These are phyloP conservation scores for Pasiphila rectangulata DNA, from an alignment of 2,888 invertebrate genomes.

Conservation along the genomic window DNA sequence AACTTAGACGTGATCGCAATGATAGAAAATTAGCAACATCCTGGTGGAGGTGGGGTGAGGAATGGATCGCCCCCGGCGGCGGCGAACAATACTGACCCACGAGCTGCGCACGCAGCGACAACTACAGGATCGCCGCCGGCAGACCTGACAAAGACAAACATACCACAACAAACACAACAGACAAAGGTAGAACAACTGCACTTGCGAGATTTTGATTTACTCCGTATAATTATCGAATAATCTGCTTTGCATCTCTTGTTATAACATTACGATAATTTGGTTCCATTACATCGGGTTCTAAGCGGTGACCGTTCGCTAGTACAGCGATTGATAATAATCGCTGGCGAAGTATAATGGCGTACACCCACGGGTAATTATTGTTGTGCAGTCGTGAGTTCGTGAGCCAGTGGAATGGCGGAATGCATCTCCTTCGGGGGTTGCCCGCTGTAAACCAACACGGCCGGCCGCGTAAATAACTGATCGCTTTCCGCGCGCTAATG, in stretches of 20 bases:
- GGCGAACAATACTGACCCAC: slow-evolving; percentile 60
- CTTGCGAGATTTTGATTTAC: slow-evolving; percentile 75
- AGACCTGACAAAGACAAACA: slow-evolving; percentile 46
- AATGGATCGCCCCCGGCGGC: slow-evolving; percentile 69
- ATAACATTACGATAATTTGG: slow-evolving; percentile 79
- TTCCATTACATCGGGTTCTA: slow-evolving; percentile 75
- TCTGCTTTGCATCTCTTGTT: slow-evolving; percentile 80
- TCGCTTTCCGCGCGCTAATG: slow-evolving; percentile 77
- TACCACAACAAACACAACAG: slow-evolving; percentile 37
- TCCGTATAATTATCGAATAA: slow-evolving; percentile 77
- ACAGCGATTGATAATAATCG: slow-evolving; percentile 80
- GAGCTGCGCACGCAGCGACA: slow-evolving; percentile 59
- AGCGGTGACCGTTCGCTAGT: slow-evolving; percentile 77
- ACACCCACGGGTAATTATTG: slow-evolving; percentile 82
- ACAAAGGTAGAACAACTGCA: slow-evolving; percentile 49
- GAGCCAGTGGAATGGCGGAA: slow-evolving; percentile 75
- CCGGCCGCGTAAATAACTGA: slow-evolving; percentile 75
- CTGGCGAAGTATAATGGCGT: slow-evolving; percentile 80
- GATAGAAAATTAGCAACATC: slow-evolving; percentile 80
- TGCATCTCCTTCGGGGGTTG: slow-evolving; percentile 82
- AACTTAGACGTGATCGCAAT: slow-evolving; percentile 72
- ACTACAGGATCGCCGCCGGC: slow-evolving; percentile 50
- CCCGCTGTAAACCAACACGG: slow-evolving; percentile 76
- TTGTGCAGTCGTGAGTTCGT: slow-evolving; percentile 81
- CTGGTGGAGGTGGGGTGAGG: slow-evolving; percentile 74